Conservation (phyloP, 2,797 vertebrate genomes). For the Silurus aristotelis region DNA sequence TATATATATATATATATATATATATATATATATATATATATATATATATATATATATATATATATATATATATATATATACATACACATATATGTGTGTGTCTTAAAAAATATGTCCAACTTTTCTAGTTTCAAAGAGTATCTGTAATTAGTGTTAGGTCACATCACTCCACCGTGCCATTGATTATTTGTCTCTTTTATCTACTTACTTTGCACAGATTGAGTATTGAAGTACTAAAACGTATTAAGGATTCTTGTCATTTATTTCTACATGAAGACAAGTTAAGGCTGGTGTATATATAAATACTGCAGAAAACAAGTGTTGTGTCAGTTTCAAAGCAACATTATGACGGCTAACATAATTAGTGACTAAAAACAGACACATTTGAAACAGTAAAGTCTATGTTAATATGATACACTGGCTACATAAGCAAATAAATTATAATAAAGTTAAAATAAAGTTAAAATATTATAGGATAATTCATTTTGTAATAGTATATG, state of each 20-base stretch:
- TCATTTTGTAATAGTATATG: too few species aligned
- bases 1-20: too few species aligned
- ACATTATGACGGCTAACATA: background rate
- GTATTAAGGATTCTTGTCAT: background rate
- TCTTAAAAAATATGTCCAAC: too few species aligned
- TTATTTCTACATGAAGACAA: background rate
- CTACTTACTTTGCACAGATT: background rate
- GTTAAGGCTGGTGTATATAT: background rate
- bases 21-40: too few species aligned
- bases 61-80: too few species aligned
- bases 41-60: too few species aligned
- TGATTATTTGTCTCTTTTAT: background rate
- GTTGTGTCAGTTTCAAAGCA: background rate
- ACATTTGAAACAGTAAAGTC: background rate
- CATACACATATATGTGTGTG: too few species aligned
- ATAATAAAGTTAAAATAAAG: too few species aligned
- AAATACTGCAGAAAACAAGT: background rate
- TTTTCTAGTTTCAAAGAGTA: too few species aligned
- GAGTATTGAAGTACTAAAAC: background rate
- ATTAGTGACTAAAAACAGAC: background rate
- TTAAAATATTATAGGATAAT: too few species aligned
- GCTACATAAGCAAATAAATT: too few species aligned
- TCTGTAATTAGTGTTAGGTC: background rate
- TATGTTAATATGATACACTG: background rate
- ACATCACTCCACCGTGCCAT: background rate